Evolutionary conservation across 2,113 vertebrate genomes (phyloP).

Genomic region (Gallinago jamesoni): DNA sequence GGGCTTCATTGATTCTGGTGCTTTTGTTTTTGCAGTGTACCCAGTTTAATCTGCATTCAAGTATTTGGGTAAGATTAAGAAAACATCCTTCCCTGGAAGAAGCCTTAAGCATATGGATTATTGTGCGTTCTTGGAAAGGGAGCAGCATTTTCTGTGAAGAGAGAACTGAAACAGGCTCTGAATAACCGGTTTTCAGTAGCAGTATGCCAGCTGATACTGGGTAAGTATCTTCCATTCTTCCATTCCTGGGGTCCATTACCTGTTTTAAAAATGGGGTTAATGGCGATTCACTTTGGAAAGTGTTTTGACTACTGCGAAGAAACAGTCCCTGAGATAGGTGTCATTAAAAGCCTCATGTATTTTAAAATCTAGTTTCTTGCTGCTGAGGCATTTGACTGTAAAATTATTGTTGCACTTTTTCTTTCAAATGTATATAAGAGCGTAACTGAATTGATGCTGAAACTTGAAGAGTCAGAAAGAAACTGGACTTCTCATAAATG

Average conservation of each 20-base stretch:
- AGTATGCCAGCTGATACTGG: background rate
- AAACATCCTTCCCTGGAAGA: background rate
- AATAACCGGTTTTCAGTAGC: background rate
- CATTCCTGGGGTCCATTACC: background rate
- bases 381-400: background rate
- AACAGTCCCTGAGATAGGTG: background rate
- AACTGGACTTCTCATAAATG: background rate
- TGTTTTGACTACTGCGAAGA: background rate
- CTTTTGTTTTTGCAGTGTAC: background rate
- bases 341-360: background rate
- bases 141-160: background rate
- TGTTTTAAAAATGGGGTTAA: background rate
- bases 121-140: background rate
- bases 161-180: background rate
- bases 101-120: background rate
- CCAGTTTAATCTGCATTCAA: background rate
- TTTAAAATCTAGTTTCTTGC: background rate
- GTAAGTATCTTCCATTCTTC: background rate
- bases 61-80: background rate
- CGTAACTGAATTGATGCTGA: background rate
- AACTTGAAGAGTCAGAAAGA: background rate
- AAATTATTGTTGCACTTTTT: background rate
- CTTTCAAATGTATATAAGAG: background rate
- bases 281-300: background rate
- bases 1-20: background rate